These are phyloP conservation scores for Leucosticte australis DNA, from an alignment of 2,113 vertebrate genomes.

Conservation along the genomic window DNA sequence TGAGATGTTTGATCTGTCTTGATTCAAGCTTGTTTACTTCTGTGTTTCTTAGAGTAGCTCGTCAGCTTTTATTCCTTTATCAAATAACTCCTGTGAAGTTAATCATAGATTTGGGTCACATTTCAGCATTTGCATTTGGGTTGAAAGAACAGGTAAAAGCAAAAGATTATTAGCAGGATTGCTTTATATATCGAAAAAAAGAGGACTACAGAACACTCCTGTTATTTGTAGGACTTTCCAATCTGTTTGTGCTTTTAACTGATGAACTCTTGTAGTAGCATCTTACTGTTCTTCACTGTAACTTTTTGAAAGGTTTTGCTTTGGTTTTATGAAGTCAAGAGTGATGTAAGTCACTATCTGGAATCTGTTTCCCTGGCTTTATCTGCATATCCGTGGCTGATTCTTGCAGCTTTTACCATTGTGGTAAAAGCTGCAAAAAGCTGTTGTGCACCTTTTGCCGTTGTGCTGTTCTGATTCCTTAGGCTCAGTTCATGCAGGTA, in stretches of 20 bases:
- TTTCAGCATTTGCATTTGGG: conserved; percentile 15
- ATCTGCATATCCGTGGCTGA: not conserved
- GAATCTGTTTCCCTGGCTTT: not conserved
- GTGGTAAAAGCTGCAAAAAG: no score
- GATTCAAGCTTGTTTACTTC: conserved; percentile 50
- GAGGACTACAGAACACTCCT: not conserved
- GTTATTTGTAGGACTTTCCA: not conserved
- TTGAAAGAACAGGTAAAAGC: conserved; percentile 16
- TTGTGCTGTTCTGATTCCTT: not conserved
- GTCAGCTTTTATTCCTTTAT: conserved; percentile 48
- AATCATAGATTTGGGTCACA: conserved; percentile 59
- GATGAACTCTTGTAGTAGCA: not conserved
- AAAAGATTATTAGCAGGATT: not conserved
- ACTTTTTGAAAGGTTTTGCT: not conserved
- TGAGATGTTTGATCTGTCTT: conserved; percentile 52
- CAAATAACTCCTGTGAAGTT: conserved; percentile 47
- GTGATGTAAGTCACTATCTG: not conserved
- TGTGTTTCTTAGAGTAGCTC: conserved; percentile 13
- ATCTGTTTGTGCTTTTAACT: not conserved
- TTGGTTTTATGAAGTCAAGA: not conserved
- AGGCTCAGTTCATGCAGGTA: not conserved
- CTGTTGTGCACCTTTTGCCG: no score
- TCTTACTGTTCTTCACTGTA: not conserved
- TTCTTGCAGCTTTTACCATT: not conserved
- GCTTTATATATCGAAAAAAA: not conserved